A percentile compares a stretch with the other conserved stretches of the same genome.
These are phyloP conservation scores for Chloromyia formosa DNA, from an alignment of 2,888 invertebrate species.

Conservation along the genomic window DNA sequence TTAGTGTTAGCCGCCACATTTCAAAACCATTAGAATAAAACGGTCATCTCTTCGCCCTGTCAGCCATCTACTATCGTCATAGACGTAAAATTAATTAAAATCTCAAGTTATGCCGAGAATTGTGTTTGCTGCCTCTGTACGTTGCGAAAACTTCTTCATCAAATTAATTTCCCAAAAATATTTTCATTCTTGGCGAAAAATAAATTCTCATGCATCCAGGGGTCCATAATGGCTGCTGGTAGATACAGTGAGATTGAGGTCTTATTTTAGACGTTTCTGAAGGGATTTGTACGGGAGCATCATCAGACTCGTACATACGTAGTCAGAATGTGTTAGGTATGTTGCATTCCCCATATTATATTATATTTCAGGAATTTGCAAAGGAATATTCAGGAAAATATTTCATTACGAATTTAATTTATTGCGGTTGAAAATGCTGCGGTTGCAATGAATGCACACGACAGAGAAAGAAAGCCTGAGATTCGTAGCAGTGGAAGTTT, in stretches of 20 bases:
- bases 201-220: background rate
- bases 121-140: background rate
- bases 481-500: too few relatives aligned
- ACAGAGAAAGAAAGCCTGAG: too few relatives aligned
- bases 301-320: too few relatives aligned
- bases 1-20: too few relatives aligned
- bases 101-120: constrained; percentile 29
- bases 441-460: constrained; percentile 1
- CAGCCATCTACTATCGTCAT: background rate
- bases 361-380: background rate
- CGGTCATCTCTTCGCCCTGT: too few relatives aligned
- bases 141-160: background rate
- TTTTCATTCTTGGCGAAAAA: constrained; percentile 22
- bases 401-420: constrained; percentile 12
- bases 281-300: too few relatives aligned
- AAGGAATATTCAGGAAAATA: constrained; percentile 1
- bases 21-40: too few relatives aligned
- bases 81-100: constrained; percentile 40
- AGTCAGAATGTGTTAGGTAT: too few relatives aligned
- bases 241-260: too few relatives aligned
- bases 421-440: background rate
- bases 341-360: background rate
- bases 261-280: too few relatives aligned
- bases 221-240: too few relatives aligned
- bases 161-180: constrained; percentile 37